phyloP scores from a whole-genome alignment of 2,888 invertebrate species.

The Hydraecia micacea region DNA sequence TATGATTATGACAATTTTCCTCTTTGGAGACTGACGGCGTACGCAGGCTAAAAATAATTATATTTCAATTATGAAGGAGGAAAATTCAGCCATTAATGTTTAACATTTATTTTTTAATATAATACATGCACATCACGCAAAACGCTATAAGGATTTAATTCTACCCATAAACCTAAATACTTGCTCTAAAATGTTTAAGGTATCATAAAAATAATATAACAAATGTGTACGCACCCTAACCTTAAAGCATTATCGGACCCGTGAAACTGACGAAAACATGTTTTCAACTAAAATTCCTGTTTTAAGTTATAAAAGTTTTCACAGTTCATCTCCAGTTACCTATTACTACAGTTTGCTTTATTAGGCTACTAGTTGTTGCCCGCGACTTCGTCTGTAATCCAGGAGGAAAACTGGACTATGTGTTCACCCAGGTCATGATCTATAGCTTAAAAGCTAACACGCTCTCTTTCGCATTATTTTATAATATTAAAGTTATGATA shows the following conservation, averaged over 20 bases:
- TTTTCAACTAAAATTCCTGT: conserved; percentile 39
- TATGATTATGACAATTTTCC: neutral
- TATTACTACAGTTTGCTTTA: conserved; percentile 9
- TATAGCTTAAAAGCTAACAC: too few relatives aligned
- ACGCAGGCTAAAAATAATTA: neutral
- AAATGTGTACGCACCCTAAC: conserved; percentile 11
- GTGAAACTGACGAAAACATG: conserved; percentile 49
- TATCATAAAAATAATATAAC: conserved; percentile 32
- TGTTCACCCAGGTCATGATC: too few relatives aligned
- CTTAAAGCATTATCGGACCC: conserved; percentile 2
- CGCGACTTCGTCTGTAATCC: neutral
- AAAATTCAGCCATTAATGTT: neutral
- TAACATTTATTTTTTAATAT: neutral
- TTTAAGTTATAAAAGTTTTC: conserved; percentile 32
- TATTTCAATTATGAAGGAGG: neutral
- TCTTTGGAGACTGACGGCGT: neutral
- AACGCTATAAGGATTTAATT: conserved; percentile 14
- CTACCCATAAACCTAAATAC: conserved; percentile 16
- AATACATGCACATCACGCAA: neutral
- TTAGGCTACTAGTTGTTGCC: neutral
- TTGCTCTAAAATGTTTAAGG: conserved; percentile 38
- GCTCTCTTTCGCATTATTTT: too few relatives aligned
- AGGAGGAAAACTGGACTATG: neutral
- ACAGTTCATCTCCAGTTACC: neutral
- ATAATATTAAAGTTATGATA: too few relatives aligned